These are phyloP conservation scores for Alexandromys fortis DNA, from an alignment of 2,113 vertebrate species.

Conservation along the genomic window DNA sequence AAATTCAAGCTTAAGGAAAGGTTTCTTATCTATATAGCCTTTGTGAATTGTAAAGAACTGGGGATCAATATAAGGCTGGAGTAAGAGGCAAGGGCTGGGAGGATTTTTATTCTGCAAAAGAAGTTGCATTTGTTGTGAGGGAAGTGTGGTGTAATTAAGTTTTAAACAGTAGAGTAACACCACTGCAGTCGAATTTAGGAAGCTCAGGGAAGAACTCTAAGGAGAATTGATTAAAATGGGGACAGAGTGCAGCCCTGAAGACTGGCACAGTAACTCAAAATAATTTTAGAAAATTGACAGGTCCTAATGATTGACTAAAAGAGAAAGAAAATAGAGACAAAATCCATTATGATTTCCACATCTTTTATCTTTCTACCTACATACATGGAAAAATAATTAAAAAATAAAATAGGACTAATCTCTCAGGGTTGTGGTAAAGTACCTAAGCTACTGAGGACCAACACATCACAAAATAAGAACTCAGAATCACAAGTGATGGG, in stretches of 20 bases:
- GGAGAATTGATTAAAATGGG: neutral
- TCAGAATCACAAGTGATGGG: neutral
- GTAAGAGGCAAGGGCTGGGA: neutral
- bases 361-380: neutral
- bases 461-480: neutral
- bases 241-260: neutral
- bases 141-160: neutral
- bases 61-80: accelerated
- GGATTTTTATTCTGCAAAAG: neutral
- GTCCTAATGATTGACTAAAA: neutral
- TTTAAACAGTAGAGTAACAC: neutral
- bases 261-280: neutral
- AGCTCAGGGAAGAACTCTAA: neutral
- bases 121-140: neutral
- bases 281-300: neutral
- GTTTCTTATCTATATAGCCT: neutral
- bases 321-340: neutral
- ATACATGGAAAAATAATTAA: neutral
- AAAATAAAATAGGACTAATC: neutral
- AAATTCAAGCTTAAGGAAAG: neutral
- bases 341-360: neutral
- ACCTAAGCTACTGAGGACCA: neutral
- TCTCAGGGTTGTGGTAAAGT: neutral
- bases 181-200: neutral
- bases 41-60: neutral